Evolutionary conservation across 2,797 vertebrate species (phyloP).

Genomic region (Echiichthys vipera): DNA sequence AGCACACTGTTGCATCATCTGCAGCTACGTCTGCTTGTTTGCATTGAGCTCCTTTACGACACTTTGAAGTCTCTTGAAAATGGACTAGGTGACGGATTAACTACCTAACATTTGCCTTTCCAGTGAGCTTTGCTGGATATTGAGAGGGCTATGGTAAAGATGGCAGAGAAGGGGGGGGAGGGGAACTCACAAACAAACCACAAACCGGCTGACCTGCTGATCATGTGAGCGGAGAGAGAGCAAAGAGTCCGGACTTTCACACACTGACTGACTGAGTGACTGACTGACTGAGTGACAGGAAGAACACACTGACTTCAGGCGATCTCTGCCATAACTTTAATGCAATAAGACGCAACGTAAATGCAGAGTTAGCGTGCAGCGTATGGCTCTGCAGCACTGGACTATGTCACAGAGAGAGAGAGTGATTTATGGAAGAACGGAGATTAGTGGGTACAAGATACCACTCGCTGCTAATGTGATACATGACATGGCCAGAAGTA

Average conservation of each 20-base stretch:
- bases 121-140: not conserved
- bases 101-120: constrained; percentile 15
- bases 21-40: too few relatives aligned
- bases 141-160: not conserved
- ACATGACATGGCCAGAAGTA: not conserved
- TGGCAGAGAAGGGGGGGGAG: not conserved
- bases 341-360: constrained; percentile 57
- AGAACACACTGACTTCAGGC: constrained; percentile 39
- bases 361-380: constrained; percentile 27
- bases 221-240: constrained; percentile 39
- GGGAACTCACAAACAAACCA: constrained; percentile 6
- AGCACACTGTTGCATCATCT: too few relatives aligned
- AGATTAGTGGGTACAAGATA: not conserved
- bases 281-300: too few relatives aligned
- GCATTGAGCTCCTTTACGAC: too few relatives aligned
- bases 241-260: not conserved
- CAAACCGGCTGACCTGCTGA: constrained; percentile 37
- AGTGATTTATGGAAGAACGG: not conserved
- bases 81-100: constrained; percentile 18
- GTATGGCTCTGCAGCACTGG: constrained; percentile 20
- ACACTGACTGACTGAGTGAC: not conserved
- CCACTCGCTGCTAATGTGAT: not conserved
- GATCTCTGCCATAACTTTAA: constrained; percentile 49
- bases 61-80: not conserved
- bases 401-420: constrained; percentile 22